A percentile compares a stretch with the other conserved stretches of the same genome.
Conservation (phyloP, 1,140 invertebrate genomes). For the Bombus turneri region DNA sequence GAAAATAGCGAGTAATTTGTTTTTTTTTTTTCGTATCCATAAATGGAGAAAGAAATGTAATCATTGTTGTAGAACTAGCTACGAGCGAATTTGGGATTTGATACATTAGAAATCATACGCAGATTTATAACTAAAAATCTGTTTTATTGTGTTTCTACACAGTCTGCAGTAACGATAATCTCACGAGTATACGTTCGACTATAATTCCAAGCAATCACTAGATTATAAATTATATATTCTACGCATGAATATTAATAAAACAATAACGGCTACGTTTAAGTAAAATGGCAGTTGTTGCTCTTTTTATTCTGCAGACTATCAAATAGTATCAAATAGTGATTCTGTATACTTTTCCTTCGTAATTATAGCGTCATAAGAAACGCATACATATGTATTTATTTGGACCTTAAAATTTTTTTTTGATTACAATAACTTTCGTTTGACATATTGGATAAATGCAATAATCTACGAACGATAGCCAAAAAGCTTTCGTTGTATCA, state of each 20-base stretch:
- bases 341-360: slow-evolving; percentile 10
- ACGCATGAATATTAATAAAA: slow-evolving; percentile 19
- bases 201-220: slow-evolving; percentile 47
- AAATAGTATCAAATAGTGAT: slow-evolving; percentile 46
- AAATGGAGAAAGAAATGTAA: background rate
- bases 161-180: slow-evolving; percentile 23
- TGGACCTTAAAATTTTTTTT: background rate
- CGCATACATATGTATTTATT: background rate
- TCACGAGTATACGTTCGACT: slow-evolving; percentile 40
- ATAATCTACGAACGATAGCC: background rate
- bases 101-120: background rate
- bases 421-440: slow-evolving; percentile 12
- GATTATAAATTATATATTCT: slow-evolving; percentile 5
- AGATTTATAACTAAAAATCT: slow-evolving; percentile 13
- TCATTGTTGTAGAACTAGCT: background rate
- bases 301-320: slow-evolving; percentile 38
- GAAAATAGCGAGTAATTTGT: background rate
- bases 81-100: too few relatives aligned
- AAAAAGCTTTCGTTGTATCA: background rate
- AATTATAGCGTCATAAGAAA: background rate
- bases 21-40: background rate
- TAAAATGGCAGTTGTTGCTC: slow-evolving; percentile 58
- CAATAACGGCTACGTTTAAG: slow-evolving; percentile 24
- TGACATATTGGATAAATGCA: slow-evolving; percentile 16
- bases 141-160: slow-evolving; percentile 39